Evolutionary conservation across 2,888 invertebrate species (phyloP), one percentile per base, ranked within the genome.

Genomic region (Lycia hirtaria): DNA sequence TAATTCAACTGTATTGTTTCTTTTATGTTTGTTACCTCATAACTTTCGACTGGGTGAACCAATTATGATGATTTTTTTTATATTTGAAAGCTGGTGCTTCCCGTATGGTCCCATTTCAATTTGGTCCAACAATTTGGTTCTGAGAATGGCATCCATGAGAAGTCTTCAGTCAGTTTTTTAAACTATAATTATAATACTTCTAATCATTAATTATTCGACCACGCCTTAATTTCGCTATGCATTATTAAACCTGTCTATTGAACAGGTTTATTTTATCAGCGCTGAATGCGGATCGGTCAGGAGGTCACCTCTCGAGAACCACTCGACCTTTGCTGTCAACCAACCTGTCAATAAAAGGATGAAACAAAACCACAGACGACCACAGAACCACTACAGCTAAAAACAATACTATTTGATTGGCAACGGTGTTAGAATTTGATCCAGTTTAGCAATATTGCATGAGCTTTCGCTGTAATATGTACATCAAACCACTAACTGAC

Each of bases 251-350:
- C n/a, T n/a, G n/a, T n/a, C n/a, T 17, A 17, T 17, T 43, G 28
- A 26, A 26, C 41, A 41, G 41, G 41, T 43, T 43, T 41, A n/a
- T 41, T 15, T 26, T 37, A 19, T 24, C 6, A 12, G 22, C 12
- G 22, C n/a, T 24, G 40, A 24, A 40, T 26, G 26, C 41, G 15
- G 19, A 22, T 15, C 33, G 33, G 45, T 47, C 45, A 33, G 3
- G 15, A 47, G 45, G 32, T 47, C 45, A 47, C 33, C 15, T 32
- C 22, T n/a, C 22, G 20, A 20, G n/a, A 12, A 14, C 14, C 20
- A 15, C 19, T 47, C 33, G 45, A 47, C 45, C 45, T 47, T 33
- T 33, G 22, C 33, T 33, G 22, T 33, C 45, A 22, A 32, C 45
- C 0, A 28, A n/a, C 26, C 26, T 33, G 33, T 47, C 45, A 33